phyloP scores from a whole-genome alignment of 2,888 invertebrate genomes.

The Nemoura dubitans region DNA sequence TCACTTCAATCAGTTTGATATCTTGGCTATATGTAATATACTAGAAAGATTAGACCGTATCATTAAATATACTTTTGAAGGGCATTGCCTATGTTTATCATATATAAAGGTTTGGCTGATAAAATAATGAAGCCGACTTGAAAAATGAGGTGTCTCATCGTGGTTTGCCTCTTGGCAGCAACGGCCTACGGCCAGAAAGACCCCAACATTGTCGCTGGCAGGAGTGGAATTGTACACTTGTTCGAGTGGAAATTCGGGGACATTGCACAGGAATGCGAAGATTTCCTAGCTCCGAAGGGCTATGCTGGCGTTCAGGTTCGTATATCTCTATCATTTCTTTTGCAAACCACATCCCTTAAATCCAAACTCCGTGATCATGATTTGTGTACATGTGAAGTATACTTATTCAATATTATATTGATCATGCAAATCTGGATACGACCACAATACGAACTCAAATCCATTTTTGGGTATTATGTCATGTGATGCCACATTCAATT shows the following conservation, averaged over 20 bases:
- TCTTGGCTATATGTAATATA: background rate
- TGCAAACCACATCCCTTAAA: too few species aligned
- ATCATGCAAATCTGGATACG: too few species aligned
- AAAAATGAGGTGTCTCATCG: background rate
- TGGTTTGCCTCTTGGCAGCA: background rate
- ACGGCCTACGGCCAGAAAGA: conserved; percentile 57
- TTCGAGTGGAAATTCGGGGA: conserved; percentile 80
- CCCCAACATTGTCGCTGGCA: conserved; percentile 61
- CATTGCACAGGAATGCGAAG: conserved; percentile 75
- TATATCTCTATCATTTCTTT: background rate
- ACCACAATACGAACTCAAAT: too few species aligned
- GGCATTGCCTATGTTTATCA: background rate
- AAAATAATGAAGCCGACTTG: background rate
- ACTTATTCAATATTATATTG: too few species aligned
- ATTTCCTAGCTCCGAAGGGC: conserved; percentile 72
- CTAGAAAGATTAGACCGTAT: background rate
- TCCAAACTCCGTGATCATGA: too few species aligned
- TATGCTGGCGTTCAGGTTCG: conserved; percentile 75
- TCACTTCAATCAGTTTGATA: too few species aligned
- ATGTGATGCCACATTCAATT: too few species aligned
- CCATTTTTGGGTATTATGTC: too few species aligned
- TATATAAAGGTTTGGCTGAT: background rate
- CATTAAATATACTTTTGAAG: background rate
- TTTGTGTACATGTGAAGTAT: too few species aligned
- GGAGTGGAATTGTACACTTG: conserved; percentile 68